Evolutionary conservation across 2,888 invertebrate species (phyloP).

Genomic region (Lampropteryx suffumata): DNA sequence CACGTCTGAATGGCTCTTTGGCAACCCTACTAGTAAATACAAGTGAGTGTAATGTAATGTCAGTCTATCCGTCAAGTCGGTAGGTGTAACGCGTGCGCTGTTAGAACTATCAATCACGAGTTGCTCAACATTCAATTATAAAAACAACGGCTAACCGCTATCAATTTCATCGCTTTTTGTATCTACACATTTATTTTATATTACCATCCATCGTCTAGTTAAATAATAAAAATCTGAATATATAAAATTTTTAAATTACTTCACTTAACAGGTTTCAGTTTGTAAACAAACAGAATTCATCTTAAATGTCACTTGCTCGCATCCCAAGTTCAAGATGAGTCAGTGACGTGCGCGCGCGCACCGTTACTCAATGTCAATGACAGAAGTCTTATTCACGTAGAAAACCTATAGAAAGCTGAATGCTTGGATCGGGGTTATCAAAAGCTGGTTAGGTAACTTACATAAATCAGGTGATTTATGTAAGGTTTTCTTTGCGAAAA

Average conservation of each 20-base stretch:
- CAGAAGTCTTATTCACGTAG: constrained; percentile 27
- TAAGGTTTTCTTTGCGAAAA: no score
- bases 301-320: constrained; percentile 52
- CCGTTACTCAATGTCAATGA: constrained; percentile 68
- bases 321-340: constrained; percentile 76
- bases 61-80: constrained; percentile 51
- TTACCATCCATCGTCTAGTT: no score
- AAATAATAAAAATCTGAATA: no score
- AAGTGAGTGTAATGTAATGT: constrained; percentile 50
- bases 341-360: constrained; percentile 44
- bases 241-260: no score
- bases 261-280: constrained; percentile 31
- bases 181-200: no score
- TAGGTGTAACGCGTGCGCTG: constrained; percentile 48
- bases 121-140: constrained; percentile 36
- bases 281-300: constrained; percentile 39
- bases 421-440: no score
- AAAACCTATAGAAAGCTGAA: constrained; percentile 1
- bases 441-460: no score
- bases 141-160: not conserved
- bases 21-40: constrained; percentile 43
- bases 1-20: not conserved
- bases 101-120: constrained; percentile 52
- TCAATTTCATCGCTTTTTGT: no score
- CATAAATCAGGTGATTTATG: no score